Percentiles rank a stretch among this genome's conserved stretches.
phyloP scores from a whole-genome alignment of 2,797 vertebrate genomes.

The Sebastes umbrosus region DNA sequence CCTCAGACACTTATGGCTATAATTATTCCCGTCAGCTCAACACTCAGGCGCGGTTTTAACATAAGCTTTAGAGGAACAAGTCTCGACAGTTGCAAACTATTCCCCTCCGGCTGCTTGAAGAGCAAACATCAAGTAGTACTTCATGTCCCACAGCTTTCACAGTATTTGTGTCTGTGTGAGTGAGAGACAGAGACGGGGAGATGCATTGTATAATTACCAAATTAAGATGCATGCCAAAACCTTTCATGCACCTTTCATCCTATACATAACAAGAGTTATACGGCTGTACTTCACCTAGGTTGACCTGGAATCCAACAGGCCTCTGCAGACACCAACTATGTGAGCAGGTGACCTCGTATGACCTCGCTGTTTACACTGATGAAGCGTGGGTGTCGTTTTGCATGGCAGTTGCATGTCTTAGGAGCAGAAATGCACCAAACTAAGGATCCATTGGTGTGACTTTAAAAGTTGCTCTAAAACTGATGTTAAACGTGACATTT shows the following conservation, averaged over 20 bases:
- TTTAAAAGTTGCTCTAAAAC: neutral
- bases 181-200: conserved; percentile 1
- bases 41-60: conserved; percentile 69
- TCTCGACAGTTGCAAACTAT: conserved; percentile 75
- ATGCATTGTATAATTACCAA: conserved; percentile 55
- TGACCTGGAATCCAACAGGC: conserved; percentile 29
- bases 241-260: conserved; percentile 22
- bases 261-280: conserved; percentile 19
- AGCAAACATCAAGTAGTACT: conserved; percentile 58
- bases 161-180: conserved; percentile 9
- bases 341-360: conserved; percentile 29
- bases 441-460: neutral
- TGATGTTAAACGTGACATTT: neutral
- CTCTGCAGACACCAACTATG: conserved; percentile 15
- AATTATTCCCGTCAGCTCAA: conserved; percentile 66
- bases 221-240: conserved; percentile 15
- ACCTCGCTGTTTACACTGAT: conserved; percentile 30
- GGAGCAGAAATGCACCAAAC: neutral
- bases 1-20: conserved; percentile 59
- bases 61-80: conserved; percentile 78
- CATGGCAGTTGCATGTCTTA: neutral
- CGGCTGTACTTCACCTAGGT: conserved; percentile 1
- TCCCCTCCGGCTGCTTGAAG: conserved; percentile 54
- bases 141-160: conserved; percentile 35
- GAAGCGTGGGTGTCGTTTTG: neutral